Conservation (phyloP, 1,140 invertebrate species). For the Drosophila ambigua region DNA sequence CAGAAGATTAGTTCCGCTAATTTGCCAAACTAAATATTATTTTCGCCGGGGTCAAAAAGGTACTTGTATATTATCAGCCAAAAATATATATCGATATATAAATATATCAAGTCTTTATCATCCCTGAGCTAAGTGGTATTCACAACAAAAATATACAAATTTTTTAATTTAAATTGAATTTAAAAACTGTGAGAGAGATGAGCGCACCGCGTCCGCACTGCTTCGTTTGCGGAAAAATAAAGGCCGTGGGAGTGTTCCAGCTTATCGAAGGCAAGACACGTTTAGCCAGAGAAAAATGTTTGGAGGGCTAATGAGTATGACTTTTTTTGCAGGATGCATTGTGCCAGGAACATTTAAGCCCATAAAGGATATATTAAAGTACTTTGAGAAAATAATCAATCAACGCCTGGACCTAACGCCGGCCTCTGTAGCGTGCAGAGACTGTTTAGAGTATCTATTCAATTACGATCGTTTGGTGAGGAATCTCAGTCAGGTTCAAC, state of each 20-base stretch:
- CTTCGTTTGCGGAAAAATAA: conserved; percentile 67
- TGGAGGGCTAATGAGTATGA: not conserved
- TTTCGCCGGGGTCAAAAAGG: no score
- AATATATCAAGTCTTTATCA: no score
- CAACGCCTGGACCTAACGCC: conserved; percentile 58
- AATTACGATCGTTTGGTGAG: conserved; percentile 64
- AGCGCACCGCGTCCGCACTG: conserved; percentile 59
- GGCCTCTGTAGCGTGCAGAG: conserved; percentile 54
- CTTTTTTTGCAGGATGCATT: conserved; percentile 55
- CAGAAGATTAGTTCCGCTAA: no score
- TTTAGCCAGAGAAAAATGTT: not conserved
- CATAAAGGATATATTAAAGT: conserved; percentile 67
- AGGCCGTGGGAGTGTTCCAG: conserved; percentile 67
- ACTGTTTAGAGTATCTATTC: conserved; percentile 66
- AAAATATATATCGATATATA: no score
- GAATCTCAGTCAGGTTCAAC: conserved; percentile 67
- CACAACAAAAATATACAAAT: conserved; percentile 46
- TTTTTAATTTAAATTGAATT: conserved; percentile 12
- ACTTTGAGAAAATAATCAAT: conserved; percentile 70
- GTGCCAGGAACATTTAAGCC: conserved; percentile 71
- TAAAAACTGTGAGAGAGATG: conserved; percentile 28
- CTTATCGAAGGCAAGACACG: conserved; percentile 54
- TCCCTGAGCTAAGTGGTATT: conserved; percentile 12
- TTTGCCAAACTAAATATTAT: no score
- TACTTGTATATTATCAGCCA: no score